Evolutionary conservation across 2,888 invertebrate species (phyloP).

Genomic region (Pandemis cinnamomeana): DNA sequence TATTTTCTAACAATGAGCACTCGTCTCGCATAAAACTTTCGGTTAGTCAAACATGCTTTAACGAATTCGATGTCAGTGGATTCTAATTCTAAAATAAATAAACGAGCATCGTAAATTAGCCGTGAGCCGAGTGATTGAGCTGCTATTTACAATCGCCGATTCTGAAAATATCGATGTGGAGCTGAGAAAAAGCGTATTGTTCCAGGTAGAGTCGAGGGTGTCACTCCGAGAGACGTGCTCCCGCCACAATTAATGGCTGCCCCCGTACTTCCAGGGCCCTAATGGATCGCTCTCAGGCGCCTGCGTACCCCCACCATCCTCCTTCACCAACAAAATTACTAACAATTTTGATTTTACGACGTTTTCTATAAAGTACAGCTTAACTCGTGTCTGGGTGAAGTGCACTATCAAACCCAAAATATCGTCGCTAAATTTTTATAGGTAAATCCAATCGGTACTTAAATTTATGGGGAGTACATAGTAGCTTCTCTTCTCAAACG

Average conservation of each 20-base stretch:
- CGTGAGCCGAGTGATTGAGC: slow-evolving; percentile 27
- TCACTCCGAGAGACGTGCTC: slow-evolving; percentile 48
- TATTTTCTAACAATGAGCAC: slow-evolving; percentile 13
- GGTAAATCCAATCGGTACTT: slow-evolving; percentile 33
- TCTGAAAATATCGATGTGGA: slow-evolving; percentile 22
- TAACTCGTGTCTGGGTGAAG: slow-evolving; percentile 21
- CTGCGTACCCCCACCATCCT: slow-evolving; percentile 44
- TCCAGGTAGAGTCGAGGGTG: slow-evolving; percentile 49
- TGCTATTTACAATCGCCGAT: slow-evolving; percentile 34
- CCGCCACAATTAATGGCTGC: slow-evolving; percentile 57
- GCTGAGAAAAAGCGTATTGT: slow-evolving; percentile 47
- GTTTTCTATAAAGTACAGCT: slow-evolving; percentile 32
- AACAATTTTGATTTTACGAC: slow-evolving; percentile 35
- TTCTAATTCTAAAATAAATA: slow-evolving; percentile 34
- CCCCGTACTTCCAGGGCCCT: slow-evolving; percentile 53
- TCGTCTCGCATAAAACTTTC: background rate
- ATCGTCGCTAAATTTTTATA: slow-evolving; percentile 37
- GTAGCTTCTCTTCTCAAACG: slow-evolving; percentile 24
- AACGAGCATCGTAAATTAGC: slow-evolving; percentile 35
- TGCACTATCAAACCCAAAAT: slow-evolving; percentile 39
- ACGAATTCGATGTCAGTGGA: slow-evolving; percentile 8
- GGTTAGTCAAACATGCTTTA: slow-evolving; percentile 15
- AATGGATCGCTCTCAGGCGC: slow-evolving; percentile 56
- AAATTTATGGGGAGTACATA: slow-evolving; percentile 38
- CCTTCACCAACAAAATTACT: slow-evolving; percentile 21